These are phyloP conservation scores for Danio aesculapii DNA, from an alignment of 2,797 vertebrate species.

Conservation along the genomic window DNA sequence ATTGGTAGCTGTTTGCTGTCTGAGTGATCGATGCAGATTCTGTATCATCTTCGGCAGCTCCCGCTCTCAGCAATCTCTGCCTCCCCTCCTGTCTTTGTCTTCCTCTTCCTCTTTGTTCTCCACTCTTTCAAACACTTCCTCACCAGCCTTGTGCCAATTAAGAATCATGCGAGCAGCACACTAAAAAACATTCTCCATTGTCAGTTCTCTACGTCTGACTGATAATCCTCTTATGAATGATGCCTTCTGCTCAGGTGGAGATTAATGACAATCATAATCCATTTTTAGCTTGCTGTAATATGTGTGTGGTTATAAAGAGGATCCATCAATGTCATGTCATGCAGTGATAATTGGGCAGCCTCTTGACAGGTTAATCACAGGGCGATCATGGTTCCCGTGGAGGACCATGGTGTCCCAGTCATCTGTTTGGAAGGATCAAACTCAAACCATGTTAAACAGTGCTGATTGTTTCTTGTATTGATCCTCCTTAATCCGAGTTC, in stretches of 20 bases:
- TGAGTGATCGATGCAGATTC: conserved; percentile 72
- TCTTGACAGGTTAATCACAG: conserved; percentile 58
- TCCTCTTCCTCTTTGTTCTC: conserved; percentile 19
- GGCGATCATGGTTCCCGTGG: conserved; percentile 41
- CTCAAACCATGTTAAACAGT: neutral
- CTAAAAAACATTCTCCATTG: conserved; percentile 61
- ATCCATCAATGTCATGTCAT: conserved; percentile 48
- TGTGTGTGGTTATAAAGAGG: conserved; percentile 43
- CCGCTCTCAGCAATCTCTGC: conserved; percentile 43
- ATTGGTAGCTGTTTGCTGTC: conserved; percentile 60
- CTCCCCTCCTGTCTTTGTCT: conserved; percentile 52
- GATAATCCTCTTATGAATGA: conserved; percentile 60
- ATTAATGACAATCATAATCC: conserved; percentile 47
- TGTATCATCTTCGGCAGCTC: conserved; percentile 67
- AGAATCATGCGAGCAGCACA: conserved; percentile 43
- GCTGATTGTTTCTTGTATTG: conserved; percentile 5
- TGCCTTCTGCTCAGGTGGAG: conserved; percentile 46
- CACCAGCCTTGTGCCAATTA: neutral
- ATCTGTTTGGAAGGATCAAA: conserved; percentile 53
- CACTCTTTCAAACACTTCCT: conserved; percentile 1
- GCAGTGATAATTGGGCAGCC: conserved; percentile 53
- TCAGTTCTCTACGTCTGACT: conserved; percentile 44
- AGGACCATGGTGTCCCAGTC: conserved; percentile 41
- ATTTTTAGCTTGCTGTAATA: conserved; percentile 10
- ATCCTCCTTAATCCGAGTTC: neutral